Conservation (phyloP, 2,113 vertebrate genomes). For the Meriones unguiculatus region DNA sequence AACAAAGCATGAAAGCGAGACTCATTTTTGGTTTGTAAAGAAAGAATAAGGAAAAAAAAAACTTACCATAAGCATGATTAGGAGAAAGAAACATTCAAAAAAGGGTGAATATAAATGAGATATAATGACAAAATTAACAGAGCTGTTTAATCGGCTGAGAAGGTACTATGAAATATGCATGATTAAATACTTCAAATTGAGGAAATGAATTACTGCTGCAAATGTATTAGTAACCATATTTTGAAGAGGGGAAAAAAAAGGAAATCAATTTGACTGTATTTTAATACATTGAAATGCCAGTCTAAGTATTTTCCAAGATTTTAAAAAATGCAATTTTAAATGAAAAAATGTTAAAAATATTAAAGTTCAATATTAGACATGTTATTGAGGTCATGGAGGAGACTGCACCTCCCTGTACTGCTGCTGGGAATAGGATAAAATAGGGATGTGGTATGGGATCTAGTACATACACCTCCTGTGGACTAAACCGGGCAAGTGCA, state of each 20-base stretch:
- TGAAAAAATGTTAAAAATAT: background rate
- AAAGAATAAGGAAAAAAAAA: background rate
- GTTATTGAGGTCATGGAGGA: background rate
- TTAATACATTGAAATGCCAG: conserved; percentile 39
- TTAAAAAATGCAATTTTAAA: background rate
- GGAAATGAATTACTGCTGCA: conserved; percentile 42
- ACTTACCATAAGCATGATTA: background rate
- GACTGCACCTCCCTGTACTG: background rate
- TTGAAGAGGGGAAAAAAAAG: conserved; percentile 30
- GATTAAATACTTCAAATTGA: conserved; percentile 40
- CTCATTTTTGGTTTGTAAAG: background rate
- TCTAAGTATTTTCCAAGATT: background rate
- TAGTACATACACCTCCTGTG: too few species aligned
- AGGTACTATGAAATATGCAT: background rate
- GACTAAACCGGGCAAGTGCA: background rate
- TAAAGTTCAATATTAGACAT: background rate
- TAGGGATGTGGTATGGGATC: background rate
- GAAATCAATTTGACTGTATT: background rate
- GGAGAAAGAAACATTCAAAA: background rate
- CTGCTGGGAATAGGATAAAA: background rate
- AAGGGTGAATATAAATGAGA: conserved; percentile 29
- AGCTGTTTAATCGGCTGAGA: background rate
- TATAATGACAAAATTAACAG: conserved; percentile 30
- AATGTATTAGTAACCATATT: conserved; percentile 47
- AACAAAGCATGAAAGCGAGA: background rate